These are phyloP conservation scores for Rhagoletis zephyria DNA, from an alignment of 1,140 invertebrate genomes.

Conservation along the genomic window DNA sequence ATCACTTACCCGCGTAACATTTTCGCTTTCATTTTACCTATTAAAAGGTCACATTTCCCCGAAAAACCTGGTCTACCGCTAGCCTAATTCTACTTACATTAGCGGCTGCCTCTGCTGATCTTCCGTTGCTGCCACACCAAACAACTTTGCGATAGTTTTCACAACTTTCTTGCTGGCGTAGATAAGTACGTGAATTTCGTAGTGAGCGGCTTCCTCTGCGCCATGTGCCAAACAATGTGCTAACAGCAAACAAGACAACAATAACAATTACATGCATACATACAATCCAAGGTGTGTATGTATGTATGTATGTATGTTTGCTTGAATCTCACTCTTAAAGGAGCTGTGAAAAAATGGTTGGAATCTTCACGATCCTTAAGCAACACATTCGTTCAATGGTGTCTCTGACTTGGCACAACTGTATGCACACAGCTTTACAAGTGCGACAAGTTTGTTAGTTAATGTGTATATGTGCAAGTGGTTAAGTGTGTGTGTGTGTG, in stretches of 20 bases:
- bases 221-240: background rate
- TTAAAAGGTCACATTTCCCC: too few relatives aligned
- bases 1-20: too few relatives aligned
- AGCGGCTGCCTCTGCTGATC: background rate
- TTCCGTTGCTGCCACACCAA: background rate
- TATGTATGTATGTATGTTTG: too few relatives aligned
- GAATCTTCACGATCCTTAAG: conserved; percentile 4
- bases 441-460: background rate
- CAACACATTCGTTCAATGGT: background rate
- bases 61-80: too few relatives aligned
- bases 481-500: background rate
- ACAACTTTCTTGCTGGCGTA: background rate
- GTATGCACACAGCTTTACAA: background rate
- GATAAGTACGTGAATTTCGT: background rate
- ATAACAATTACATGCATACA: background rate
- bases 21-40: too few relatives aligned
- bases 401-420: background rate
- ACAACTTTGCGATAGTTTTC: background rate
- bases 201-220: background rate
- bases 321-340: background rate
- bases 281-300: background rate
- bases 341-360: background rate
- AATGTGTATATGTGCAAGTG: background rate
- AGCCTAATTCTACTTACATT: too few relatives aligned
- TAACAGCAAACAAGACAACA: conserved; percentile 7